Percentiles rank a stretch among this genome's conserved stretches.
Evolutionary conservation across 1,140 invertebrate species (phyloP).

Genomic region (Lanistes nyassanus): DNA sequence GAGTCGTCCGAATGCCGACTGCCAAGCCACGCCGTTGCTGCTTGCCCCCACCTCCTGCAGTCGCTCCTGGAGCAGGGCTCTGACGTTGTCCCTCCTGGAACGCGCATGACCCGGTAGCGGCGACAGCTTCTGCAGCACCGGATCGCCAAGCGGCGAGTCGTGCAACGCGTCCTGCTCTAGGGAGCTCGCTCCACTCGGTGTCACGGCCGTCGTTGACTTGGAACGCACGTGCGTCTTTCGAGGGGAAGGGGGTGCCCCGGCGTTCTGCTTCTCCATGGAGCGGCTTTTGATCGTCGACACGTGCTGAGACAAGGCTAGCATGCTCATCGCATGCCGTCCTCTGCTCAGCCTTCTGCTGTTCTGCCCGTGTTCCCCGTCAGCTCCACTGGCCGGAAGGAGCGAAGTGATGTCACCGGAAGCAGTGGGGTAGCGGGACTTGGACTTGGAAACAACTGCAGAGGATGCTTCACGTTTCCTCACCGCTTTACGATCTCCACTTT

Average conservation of each 20-base stretch:
- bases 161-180: neutral
- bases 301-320: constrained; percentile 23
- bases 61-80: constrained; percentile 19
- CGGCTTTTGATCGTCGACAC: neutral
- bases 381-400: too few species aligned
- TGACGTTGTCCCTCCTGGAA: constrained; percentile 18
- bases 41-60: constrained; percentile 13
- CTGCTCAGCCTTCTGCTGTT: constrained; percentile 16
- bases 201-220: too few species aligned
- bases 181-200: neutral
- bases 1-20: constrained; percentile 38
- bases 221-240: too few species aligned
- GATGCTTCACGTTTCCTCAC: too few species aligned
- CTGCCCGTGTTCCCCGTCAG: too few species aligned
- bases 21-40: constrained; percentile 34
- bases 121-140: neutral
- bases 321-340: constrained; percentile 25
- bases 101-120: neutral
- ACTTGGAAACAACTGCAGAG: too few species aligned
- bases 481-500: too few species aligned
- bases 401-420: too few species aligned
- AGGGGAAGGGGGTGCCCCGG: too few species aligned
- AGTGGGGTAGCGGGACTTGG: too few species aligned
- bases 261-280: too few species aligned
- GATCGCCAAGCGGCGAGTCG: too few species aligned